Evolutionary conservation across 2,888 invertebrate genomes (phyloP).

Genomic region (Nymphalis urticae): DNA sequence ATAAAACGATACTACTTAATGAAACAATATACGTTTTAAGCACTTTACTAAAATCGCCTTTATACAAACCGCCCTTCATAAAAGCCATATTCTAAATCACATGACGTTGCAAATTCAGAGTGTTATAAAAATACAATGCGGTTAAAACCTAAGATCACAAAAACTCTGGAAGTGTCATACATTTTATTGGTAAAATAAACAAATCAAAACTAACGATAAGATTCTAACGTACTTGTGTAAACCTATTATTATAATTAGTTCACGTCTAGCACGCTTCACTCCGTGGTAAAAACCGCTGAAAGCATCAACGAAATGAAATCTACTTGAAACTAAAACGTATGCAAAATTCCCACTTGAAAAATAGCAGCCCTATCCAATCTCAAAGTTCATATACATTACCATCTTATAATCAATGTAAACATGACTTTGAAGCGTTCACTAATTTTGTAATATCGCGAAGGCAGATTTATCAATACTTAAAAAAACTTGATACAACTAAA

Average conservation of each 20-base stretch:
- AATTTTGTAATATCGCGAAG: too few relatives aligned
- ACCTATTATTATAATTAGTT: neutral
- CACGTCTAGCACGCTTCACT: neutral
- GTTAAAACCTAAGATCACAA: neutral
- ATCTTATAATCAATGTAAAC: too few relatives aligned
- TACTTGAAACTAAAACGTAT: conserved; percentile 48
- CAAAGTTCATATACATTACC: too few relatives aligned
- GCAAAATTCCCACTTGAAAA: conserved; percentile 60
- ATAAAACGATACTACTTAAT: neutral
- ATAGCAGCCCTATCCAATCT: conserved; percentile 47
- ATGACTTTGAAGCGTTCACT: too few relatives aligned
- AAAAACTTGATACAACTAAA: too few relatives aligned
- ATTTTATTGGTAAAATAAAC: too few relatives aligned
- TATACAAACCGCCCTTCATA: conserved; percentile 5
- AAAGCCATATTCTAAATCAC: conserved; percentile 16
- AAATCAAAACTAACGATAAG: too few relatives aligned
- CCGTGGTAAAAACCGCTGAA: conserved; percentile 31
- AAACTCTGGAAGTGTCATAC: neutral
- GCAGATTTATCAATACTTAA: too few relatives aligned
- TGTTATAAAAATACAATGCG: conserved; percentile 7
- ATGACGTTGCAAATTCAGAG: conserved; percentile 16
- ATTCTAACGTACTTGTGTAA: neutral
- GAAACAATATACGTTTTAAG: neutral
- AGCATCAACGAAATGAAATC: conserved; percentile 40
- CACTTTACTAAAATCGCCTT: neutral